These are phyloP conservation scores for Heliornis fulica DNA, from an alignment of 2,113 vertebrate species.

Conservation along the genomic window DNA sequence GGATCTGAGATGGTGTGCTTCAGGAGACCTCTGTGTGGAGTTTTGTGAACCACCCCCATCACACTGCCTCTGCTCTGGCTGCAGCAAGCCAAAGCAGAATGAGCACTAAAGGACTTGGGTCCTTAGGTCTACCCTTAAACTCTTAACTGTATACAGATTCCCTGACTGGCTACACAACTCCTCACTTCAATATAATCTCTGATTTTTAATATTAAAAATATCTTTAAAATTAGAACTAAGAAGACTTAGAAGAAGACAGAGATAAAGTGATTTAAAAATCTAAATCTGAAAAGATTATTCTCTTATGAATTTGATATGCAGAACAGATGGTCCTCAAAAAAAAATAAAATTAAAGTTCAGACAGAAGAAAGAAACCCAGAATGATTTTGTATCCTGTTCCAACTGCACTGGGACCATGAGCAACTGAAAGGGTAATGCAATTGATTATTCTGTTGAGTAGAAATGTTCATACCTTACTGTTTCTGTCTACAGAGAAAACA, in stretches of 20 bases:
- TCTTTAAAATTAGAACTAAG: not conserved
- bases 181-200: not conserved
- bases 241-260: not conserved
- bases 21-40: rapidly evolving
- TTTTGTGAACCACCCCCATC: not conserved
- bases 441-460: not conserved
- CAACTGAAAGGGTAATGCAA: not conserved
- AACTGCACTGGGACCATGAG: not conserved
- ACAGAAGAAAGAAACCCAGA: slow-evolving; percentile 24
- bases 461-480: not conserved
- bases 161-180: not conserved
- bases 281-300: slow-evolving; percentile 25
- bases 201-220: not conserved
- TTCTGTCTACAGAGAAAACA: not conserved
- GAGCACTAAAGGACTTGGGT: rapidly evolving
- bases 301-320: slow-evolving; percentile 33
- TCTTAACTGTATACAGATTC: not conserved
- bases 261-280: slow-evolving; percentile 21
- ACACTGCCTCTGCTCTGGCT: not conserved
- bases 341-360: not conserved
- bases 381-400: not conserved
- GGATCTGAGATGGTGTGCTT: rapidly evolving
- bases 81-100: not conserved
- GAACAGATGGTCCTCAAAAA: slow-evolving; percentile 52
- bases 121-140: not conserved